Evolutionary conservation across 1,140 invertebrate species (phyloP).

Genomic region (Himalopsyche phryganea): DNA sequence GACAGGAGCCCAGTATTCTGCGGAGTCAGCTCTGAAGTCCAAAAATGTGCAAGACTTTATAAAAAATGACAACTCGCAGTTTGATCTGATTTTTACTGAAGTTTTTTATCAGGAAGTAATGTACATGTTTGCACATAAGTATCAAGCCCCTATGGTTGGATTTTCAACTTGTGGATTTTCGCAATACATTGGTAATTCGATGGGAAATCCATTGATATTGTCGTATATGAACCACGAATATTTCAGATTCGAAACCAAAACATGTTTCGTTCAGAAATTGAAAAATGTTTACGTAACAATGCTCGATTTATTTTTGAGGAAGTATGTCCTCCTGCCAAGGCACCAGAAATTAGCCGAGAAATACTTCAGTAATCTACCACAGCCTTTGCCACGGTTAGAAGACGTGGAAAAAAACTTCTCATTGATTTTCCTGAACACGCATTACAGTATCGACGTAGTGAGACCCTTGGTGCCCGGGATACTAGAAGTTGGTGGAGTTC

Average conservation of each 20-base stretch:
- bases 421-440: slow-evolving; percentile 37
- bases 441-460: slow-evolving; percentile 33
- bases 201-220: too few relatives aligned
- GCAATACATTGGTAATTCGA: too few relatives aligned
- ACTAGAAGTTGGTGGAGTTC: slow-evolving; percentile 29
- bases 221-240: too few relatives aligned
- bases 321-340: slow-evolving; percentile 9
- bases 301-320: too few relatives aligned
- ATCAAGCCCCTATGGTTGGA: slow-evolving; percentile 41
- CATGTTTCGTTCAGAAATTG: too few relatives aligned
- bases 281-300: too few relatives aligned
- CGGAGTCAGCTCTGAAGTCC: slow-evolving; percentile 39
- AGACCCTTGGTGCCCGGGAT: slow-evolving; percentile 29
- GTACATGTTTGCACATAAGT: slow-evolving; percentile 43
- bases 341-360: slow-evolving; percentile 32
- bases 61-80: slow-evolving; percentile 38
- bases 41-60: slow-evolving; percentile 42
- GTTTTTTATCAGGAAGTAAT: slow-evolving; percentile 11
- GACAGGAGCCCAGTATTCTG: slow-evolving; percentile 8
- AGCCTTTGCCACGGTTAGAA: slow-evolving; percentile 28
- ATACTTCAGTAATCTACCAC: slow-evolving; percentile 30
- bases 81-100: slow-evolving; percentile 46
- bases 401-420: slow-evolving; percentile 33
- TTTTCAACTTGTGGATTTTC: slow-evolving; percentile 41
- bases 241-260: too few relatives aligned